phyloP scores from a whole-genome alignment of 2,113 vertebrate species.

The Himantopus leucocephalus region DNA sequence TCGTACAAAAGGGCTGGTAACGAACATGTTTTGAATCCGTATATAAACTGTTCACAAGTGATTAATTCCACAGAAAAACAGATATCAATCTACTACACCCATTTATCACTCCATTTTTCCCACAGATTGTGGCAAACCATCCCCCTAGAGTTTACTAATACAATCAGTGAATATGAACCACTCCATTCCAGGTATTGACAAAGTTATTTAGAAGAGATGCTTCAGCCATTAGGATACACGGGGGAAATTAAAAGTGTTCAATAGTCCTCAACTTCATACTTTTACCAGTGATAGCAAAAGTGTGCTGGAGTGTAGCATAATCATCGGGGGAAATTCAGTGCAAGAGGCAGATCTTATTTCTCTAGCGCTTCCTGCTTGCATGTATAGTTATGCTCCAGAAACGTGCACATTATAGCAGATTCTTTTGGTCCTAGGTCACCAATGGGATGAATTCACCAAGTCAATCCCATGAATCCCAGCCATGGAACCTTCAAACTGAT shows the following conservation, averaged over 20 bases:
- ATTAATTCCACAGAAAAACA: neutral
- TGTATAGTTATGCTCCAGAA: neutral
- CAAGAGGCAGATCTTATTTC: neutral
- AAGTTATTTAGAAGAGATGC: neutral
- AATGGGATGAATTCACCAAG: neutral
- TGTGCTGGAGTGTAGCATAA: neutral
- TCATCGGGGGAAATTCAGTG: neutral
- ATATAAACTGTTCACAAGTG: neutral
- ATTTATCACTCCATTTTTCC: neutral
- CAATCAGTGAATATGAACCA: neutral
- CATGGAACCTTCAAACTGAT: neutral
- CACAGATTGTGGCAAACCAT: neutral
- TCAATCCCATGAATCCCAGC: neutral
- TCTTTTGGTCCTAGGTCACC: neutral
- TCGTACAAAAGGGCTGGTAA: neutral
- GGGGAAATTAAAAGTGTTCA: conserved; percentile 18
- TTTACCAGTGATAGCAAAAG: neutral
- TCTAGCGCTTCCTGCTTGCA: neutral
- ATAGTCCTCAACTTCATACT: neutral
- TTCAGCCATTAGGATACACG: neutral
- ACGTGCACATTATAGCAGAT: rapidly evolving
- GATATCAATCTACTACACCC: neutral
- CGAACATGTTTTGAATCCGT: neutral
- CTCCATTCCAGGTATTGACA: neutral
- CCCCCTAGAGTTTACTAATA: neutral